Percentiles rank a stretch among this genome's conserved stretches.
phyloP scores from a whole-genome alignment of 2,113 vertebrate species.

The Heptranchias perlo region DNA sequence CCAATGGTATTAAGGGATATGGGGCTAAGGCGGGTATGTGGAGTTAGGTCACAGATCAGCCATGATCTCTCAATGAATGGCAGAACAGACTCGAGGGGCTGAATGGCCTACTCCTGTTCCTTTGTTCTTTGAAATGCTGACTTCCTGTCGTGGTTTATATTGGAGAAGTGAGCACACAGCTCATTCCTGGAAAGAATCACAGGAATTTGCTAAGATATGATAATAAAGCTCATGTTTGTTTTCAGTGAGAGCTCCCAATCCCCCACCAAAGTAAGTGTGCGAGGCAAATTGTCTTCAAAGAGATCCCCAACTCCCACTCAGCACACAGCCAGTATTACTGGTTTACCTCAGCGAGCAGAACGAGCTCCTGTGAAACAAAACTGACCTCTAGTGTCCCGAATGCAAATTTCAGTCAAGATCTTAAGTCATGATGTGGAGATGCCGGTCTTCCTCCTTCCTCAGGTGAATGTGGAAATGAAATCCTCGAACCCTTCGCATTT shows the following conservation, averaged over 20 bases:
- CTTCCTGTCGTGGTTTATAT: not conserved
- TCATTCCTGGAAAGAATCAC: not conserved
- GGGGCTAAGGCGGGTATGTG: no score
- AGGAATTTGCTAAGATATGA: not conserved
- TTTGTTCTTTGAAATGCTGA: not conserved
- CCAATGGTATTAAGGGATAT: no score
- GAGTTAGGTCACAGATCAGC: no score
- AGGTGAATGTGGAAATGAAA: no score
- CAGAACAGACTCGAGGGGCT: no score
- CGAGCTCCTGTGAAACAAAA: not conserved
- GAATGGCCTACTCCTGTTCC: no score
- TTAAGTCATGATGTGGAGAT: no score
- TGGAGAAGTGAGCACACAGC: no score
- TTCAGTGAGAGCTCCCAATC: no score
- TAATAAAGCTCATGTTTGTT: not conserved
- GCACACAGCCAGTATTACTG: not conserved
- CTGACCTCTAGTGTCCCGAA: not conserved
- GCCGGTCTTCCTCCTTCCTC: no score
- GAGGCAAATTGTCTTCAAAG: not conserved
- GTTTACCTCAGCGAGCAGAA: not conserved
- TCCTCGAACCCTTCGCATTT: no score
- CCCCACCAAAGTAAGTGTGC: not conserved
- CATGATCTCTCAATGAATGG: no score
- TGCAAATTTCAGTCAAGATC: not conserved
- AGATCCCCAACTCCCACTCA: not conserved